Base-by-base conservation (phyloP, 2,888 invertebrate species). In the Cephonodes hylas region DNA sequence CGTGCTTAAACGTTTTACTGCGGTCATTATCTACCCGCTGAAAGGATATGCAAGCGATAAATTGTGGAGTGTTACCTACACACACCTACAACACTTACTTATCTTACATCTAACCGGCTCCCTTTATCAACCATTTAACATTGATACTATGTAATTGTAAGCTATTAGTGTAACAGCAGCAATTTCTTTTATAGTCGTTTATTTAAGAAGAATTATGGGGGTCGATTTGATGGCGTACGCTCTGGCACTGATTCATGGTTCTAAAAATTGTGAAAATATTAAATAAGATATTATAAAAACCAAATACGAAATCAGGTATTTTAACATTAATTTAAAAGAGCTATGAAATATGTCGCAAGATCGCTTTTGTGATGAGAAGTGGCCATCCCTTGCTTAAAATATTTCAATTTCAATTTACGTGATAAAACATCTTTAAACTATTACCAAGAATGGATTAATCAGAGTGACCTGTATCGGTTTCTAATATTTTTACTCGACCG, bases 1-100 rank as follows among this genome's bases (percentile, higher is more conserved):
- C 91, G 88, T 91, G 89, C 91, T 91, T 91, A 91, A 91, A 89
- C 91, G 92, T 89, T 92, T 91, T 89, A 92, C 91, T 91, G 88
- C 90, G 88, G 91, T 91, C 91, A 92, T 92, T 92, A 92, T 91
- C 91, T 89, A 89, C 86, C 86, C 91, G 89, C 84, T 91, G 92
- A 92, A 91, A 91, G 91, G 91, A 91, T 92, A 91, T 92, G 89
- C 91, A 91, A 79, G 86, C 91, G 81, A 91, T 92, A 92, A 91
- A 92, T 92, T 87, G 83, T 85, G 78, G 70, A 85, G 77, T 81
- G 80, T 77, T 81, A 84, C 85, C 81, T 83, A 85, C 81, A 84
- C 83, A 77, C 80, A 82, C 81, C 77, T 79, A 73, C 76, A 77
- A 76, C 63, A 31, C 20, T 58, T 69, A 75, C 79, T 79, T 83